Evolutionary conservation across 2,797 vertebrate species (phyloP).

Genomic region (Sebastes matsubarae): DNA sequence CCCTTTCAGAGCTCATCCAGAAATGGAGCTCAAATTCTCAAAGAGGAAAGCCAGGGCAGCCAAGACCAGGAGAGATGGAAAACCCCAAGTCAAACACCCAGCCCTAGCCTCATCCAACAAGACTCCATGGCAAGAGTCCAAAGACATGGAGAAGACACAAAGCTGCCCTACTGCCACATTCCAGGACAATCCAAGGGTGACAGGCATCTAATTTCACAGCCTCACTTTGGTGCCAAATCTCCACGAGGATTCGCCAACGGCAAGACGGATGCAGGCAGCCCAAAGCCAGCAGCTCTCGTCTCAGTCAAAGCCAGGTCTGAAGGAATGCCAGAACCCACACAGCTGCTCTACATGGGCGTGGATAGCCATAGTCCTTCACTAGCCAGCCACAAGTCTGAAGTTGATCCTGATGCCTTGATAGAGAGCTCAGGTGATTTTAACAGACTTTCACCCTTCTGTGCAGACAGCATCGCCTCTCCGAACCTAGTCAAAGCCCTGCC

Average conservation of each 20-base stretch:
- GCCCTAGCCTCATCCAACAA: conserved; percentile 38
- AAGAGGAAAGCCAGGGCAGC: not conserved
- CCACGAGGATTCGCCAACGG: conserved; percentile 4
- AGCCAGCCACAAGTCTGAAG: conserved; percentile 23
- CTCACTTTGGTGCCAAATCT: conserved; percentile 7
- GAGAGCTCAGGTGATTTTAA: not conserved
- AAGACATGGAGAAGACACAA: conserved; percentile 11
- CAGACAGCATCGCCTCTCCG: conserved; percentile 74
- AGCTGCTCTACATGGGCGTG: conserved; percentile 28
- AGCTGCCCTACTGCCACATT: conserved; percentile 12
- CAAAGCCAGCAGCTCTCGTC: conserved; percentile 41
- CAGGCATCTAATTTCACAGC: not conserved
- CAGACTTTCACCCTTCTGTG: conserved; percentile 32
- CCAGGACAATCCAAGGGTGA: conserved; percentile 20
- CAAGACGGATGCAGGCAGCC: conserved; percentile 1
- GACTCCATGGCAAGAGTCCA: conserved; percentile 4
- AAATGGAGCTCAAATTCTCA: not conserved
- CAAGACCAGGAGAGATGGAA: not conserved
- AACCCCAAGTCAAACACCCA: conserved; percentile 43
- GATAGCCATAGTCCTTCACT: conserved; percentile 51
- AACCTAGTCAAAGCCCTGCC: conserved; percentile 78
- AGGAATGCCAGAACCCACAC: conserved; percentile 38
- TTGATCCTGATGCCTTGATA: not conserved
- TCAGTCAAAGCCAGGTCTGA: conserved; percentile 51
- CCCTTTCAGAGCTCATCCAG: conserved; percentile 29